Conservation (phyloP, 35 echinoderm and acorn worm genomes). For the Lytechinus variegatus region DNA sequence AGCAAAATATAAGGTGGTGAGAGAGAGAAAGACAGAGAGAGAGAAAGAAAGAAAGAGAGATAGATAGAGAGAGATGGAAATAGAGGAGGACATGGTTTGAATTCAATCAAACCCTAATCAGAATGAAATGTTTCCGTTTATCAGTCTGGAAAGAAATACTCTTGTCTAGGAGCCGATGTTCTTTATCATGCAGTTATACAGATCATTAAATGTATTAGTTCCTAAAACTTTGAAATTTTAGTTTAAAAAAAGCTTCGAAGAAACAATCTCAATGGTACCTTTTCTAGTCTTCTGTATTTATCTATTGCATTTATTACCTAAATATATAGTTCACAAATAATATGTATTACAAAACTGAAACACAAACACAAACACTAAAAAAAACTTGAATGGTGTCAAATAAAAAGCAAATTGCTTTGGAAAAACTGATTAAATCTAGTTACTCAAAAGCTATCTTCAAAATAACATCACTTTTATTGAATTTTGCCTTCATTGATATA, state of each 20-base stretch:
- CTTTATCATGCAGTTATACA: background rate
- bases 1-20: background rate
- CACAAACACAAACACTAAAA: background rate
- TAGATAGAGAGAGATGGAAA: too few species aligned
- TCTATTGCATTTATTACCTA: background rate
- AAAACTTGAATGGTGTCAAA: background rate
- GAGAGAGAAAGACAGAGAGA: background rate
- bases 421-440: too few species aligned
- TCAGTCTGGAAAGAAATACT: background rate
- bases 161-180: background rate
- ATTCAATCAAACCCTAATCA: background rate
- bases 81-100: background rate
- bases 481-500: too few species aligned
- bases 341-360: too few species aligned
- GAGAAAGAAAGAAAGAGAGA: background rate
- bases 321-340: background rate
- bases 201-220: background rate
- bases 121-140: background rate
- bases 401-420: background rate
- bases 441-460: too few species aligned
- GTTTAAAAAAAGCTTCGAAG: background rate
- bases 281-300: background rate
- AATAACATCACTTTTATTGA: too few species aligned
- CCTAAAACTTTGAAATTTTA: background rate
- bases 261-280: background rate